Base-by-base conservation (phyloP, 1,140 invertebrate genomes). In the Drosophila triauraria region DNA sequence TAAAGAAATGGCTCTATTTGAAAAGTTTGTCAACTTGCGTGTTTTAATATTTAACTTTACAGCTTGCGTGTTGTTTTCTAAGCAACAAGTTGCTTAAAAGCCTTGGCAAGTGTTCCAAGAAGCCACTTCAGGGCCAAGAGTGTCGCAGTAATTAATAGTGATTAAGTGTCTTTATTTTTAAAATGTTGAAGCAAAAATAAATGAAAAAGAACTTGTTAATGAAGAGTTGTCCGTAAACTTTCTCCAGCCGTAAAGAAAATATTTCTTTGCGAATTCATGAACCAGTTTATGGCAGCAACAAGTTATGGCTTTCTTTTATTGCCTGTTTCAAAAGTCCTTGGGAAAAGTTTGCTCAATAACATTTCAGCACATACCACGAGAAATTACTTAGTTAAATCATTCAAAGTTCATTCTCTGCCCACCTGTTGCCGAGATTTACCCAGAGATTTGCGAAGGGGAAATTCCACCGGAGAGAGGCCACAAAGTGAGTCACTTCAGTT, bases 401-500 rank as follows among this genome's bases (percentile, higher is more conserved):
- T 48, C 10, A n/a, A 48, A 59, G 47, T 13, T 35, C 32, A 35
- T 35, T 35, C n/a, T 38, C 51, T 10, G 5, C 9, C 12, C 44
- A 51, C 70, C 70, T 72, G 70, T 87, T 84, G 64, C 77, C 61
- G 67, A 51, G 69, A 67, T 57, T 78, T 62, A 62, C 50, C 53
- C 61, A 42, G 72, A 54, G 42, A 69, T 69, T 63, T 64, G 17
- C 1, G 3, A 15, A 12, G 51, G 17, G 23, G 15, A 17, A 46
- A 6, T 42, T 40, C 35, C 5, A 8, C 30, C 30, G 30, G 23
- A 59, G 35, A 20, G 4, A 25, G 17, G 32, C 70, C 67, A 54
- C 67, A 70, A 68, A 70, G 46, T 60, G 40, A 86, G 82, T 86
- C 75, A 76, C 83, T 83, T 80, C 62, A 72, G 70, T 83, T 75